Evolutionary conservation across 1,140 invertebrate species (phyloP).

Genomic region (Apocrypta bakeri): DNA sequence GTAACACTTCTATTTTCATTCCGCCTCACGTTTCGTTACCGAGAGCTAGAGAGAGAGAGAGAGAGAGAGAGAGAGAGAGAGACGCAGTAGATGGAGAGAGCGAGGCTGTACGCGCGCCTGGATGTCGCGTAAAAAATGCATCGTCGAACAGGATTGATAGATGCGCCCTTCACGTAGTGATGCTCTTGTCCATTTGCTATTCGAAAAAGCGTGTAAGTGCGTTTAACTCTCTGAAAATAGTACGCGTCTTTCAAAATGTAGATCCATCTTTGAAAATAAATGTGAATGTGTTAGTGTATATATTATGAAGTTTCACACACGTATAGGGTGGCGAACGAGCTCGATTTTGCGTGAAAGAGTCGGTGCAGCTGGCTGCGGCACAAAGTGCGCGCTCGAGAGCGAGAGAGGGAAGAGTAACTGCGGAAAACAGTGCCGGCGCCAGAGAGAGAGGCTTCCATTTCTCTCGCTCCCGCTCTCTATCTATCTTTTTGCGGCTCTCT

Average conservation of each 20-base stretch:
- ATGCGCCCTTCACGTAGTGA: slow-evolving; percentile 47
- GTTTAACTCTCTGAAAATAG: not conserved
- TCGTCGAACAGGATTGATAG: slow-evolving; percentile 61
- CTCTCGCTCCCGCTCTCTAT: slow-evolving; percentile 8
- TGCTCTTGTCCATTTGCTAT: slow-evolving; percentile 28
- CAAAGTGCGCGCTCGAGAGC: slow-evolving; percentile 10
- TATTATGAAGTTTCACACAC: not conserved
- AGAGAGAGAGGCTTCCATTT: slow-evolving; percentile 22
- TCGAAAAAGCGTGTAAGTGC: not conserved
- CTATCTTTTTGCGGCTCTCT: not conserved
- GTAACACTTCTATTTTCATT: slow-evolving; percentile 61
- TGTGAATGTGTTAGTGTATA: not conserved
- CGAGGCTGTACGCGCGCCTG: slow-evolving; percentile 12
- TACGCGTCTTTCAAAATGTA: not conserved
- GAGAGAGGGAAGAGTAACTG: slow-evolving; percentile 40
- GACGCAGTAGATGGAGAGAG: not conserved
- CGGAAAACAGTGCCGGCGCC: slow-evolving; percentile 37
- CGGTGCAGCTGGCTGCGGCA: not conserved
- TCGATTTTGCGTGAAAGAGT: slow-evolving; percentile 13
- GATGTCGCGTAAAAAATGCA: slow-evolving; percentile 63
- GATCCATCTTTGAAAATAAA: not conserved
- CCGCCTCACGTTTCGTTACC: slow-evolving; percentile 53
- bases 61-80: no score
- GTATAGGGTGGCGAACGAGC: not conserved
- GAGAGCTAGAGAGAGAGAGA: no score